Percentiles rank a stretch among this genome's conserved stretches.
Evolutionary conservation across 2,113 vertebrate species (phyloP).

Genomic region (Clarias batrachus): DNA sequence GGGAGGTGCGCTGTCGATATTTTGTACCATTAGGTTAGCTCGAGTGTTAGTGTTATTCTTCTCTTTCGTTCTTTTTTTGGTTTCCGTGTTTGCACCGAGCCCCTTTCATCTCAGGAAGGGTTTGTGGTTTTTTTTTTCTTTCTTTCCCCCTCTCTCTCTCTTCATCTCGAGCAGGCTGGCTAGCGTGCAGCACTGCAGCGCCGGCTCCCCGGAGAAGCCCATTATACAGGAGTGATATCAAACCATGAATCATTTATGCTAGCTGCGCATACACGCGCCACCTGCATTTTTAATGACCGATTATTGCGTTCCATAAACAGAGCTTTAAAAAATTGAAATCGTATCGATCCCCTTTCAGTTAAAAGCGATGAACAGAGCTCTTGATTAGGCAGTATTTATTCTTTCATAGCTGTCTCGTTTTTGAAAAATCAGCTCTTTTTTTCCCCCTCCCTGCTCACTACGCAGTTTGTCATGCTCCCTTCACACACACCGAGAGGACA

Average conservation of each 20-base stretch:
- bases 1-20: slow-evolving; percentile 36
- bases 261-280: slow-evolving; percentile 73
- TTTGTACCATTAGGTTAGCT: slow-evolving; percentile 65
- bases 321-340: slow-evolving; percentile 84
- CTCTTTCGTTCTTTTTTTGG: slow-evolving; percentile 52
- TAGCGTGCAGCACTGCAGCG: slow-evolving; percentile 56
- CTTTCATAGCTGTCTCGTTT: neutral
- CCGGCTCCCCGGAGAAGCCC: slow-evolving; percentile 76
- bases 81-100: slow-evolving; percentile 57
- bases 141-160: neutral
- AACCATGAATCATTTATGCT: slow-evolving; percentile 88
- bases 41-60: slow-evolving; percentile 58
- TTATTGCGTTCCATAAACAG: slow-evolving; percentile 92
- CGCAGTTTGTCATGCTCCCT: slow-evolving; percentile 33
- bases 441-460: neutral
- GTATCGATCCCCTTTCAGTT: slow-evolving; percentile 77
- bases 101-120: slow-evolving; percentile 57
- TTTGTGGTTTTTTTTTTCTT: neutral
- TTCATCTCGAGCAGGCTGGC: neutral
- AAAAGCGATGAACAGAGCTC: slow-evolving; percentile 67
- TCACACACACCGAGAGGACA: slow-evolving; percentile 33
- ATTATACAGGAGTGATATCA: slow-evolving; percentile 83
- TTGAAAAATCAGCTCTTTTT: neutral
- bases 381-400: neutral
- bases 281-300: slow-evolving; percentile 93